Conservation (phyloP, 2,888 invertebrate species). For the Eupeodes latifasciatus region DNA sequence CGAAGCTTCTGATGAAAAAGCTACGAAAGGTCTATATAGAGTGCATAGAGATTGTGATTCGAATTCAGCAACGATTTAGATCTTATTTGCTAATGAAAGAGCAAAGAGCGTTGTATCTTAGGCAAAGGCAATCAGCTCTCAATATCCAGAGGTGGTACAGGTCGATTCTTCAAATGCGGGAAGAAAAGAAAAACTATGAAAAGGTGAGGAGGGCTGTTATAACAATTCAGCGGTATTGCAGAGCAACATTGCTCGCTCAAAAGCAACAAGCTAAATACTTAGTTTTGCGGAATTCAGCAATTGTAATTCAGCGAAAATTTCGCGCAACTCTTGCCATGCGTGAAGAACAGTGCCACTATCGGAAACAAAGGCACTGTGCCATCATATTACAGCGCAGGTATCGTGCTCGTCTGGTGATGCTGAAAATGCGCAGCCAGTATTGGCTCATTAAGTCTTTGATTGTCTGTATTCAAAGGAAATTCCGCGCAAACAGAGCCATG, state of each 20-base stretch:
- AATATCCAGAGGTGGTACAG: conserved; percentile 80
- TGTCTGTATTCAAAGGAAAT: conserved; percentile 81
- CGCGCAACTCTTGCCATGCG: conserved; percentile 81
- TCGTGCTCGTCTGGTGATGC: conserved; percentile 78
- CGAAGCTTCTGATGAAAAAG: conserved; percentile 77
- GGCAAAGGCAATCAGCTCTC: conserved; percentile 76
- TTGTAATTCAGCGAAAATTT: conserved; percentile 83
- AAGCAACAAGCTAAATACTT: conserved; percentile 77
- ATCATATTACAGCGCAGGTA: conserved; percentile 80
- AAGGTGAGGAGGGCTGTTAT: conserved; percentile 72
- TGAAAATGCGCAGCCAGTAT: conserved; percentile 79
- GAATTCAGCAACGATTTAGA: conserved; percentile 81
- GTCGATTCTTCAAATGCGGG: conserved; percentile 69
- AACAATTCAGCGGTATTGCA: conserved; percentile 81
- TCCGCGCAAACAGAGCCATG: conserved; percentile 80
- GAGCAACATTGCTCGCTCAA: conserved; percentile 80
- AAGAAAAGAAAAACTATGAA: conserved; percentile 65
- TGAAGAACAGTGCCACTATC: conserved; percentile 78
- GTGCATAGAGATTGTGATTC: conserved; percentile 78
- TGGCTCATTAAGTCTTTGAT: conserved; percentile 79
- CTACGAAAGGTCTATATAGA: conserved; percentile 77
- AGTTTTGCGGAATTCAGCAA: conserved; percentile 78
- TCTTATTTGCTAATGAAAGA: conserved; percentile 79
- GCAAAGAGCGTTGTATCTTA: conserved; percentile 74
- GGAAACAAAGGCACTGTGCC: conserved; percentile 77